These are phyloP conservation scores for Leucoraja erinaceus DNA, from an alignment of 2,113 vertebrate genomes.

Conservation along the genomic window DNA sequence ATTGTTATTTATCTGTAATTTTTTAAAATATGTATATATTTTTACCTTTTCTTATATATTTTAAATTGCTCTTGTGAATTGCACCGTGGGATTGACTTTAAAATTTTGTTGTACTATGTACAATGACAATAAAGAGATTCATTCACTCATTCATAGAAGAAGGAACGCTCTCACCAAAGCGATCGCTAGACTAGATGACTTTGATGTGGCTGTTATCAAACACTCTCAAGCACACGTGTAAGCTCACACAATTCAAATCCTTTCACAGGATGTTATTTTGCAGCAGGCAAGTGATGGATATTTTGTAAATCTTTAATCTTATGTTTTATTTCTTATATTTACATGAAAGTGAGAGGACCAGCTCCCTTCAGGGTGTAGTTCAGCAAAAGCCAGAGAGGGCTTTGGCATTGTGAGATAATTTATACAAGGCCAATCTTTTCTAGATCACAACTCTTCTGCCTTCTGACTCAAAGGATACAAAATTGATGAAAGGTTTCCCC, in stretches of 20 bases:
- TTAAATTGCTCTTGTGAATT: no score
- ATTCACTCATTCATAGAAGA: no score
- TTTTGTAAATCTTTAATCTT: slow-evolving; percentile 10
- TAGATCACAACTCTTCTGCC: not conserved
- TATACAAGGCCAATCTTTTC: not conserved
- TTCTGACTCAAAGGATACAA: not conserved
- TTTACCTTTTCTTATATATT: no score
- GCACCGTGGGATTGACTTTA: no score
- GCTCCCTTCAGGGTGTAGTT: not conserved
- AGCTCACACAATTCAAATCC: not conserved
- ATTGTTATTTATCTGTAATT: no score
- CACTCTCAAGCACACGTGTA: not conserved
- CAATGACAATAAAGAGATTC: no score
- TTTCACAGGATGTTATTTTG: not conserved
- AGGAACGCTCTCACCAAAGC: no score
- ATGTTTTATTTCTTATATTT: not conserved
- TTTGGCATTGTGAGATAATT: not conserved
- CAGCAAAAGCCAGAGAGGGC: not conserved
- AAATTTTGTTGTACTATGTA: no score
- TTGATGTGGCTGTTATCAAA: not conserved
- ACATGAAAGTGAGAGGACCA: not conserved
- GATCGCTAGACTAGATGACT: not conserved
- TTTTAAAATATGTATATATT: no score
- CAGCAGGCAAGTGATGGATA: not conserved
- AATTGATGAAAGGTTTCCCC: not conserved